Conservation (phyloP, 2,797 vertebrate genomes). For the Schizothorax lantsangensis region DNA sequence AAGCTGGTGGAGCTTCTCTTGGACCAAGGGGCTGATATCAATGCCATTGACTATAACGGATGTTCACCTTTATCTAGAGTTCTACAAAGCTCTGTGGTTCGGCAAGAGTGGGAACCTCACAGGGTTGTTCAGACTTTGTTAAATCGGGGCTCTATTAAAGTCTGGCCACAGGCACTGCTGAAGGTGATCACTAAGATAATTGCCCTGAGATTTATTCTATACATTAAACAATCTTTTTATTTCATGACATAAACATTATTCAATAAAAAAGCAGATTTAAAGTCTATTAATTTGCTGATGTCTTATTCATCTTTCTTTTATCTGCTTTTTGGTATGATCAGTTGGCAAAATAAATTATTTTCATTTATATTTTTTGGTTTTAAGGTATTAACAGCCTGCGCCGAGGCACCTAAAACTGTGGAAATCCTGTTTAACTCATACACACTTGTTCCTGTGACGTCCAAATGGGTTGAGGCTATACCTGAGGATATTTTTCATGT, state of each 20-base stretch:
- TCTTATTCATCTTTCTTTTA: not conserved
- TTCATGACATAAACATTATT: conserved; percentile 1
- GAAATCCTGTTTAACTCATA: conserved; percentile 80
- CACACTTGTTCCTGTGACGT: conserved; percentile 64
- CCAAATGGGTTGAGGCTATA: conserved; percentile 70
- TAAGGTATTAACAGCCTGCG: conserved; percentile 77
- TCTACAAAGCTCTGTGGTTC: conserved; percentile 65
- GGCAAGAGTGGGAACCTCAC: conserved; percentile 61
- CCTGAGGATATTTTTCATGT: conserved; percentile 75
- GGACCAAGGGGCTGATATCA: conserved; percentile 68
- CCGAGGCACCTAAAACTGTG: conserved; percentile 58
- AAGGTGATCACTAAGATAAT: conserved; percentile 67
- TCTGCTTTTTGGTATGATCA: not conserved
- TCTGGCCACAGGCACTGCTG: conserved; percentile 76
- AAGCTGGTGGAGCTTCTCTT: conserved; percentile 71
- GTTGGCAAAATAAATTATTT: not conserved
- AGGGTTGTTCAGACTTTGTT: conserved; percentile 72
- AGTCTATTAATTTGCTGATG: not conserved
- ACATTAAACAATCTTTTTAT: not conserved
- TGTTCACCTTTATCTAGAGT: conserved; percentile 71
- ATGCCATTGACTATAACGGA: conserved; percentile 76
- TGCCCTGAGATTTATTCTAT: not conserved
- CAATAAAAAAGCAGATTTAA: not conserved
- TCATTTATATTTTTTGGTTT: not conserved
- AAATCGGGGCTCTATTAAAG: conserved; percentile 75